Evolutionary conservation across 2,888 invertebrate species (phyloP), one percentile per base, ranked within the genome.

Genomic region (Synanthedon andrenaeformis): DNA sequence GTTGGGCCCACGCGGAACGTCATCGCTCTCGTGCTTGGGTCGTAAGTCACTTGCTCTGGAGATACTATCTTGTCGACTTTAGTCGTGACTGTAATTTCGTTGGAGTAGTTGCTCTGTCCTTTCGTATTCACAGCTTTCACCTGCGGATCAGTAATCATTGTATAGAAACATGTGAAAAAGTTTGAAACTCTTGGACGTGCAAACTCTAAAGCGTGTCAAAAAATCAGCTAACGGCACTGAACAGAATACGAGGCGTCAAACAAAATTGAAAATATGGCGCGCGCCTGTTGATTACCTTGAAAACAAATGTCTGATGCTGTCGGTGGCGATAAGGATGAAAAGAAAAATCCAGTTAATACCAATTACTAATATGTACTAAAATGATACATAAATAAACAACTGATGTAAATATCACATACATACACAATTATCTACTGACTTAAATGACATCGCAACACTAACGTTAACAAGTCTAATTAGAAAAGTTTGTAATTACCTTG

Each of bases 121-220:
- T 95, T 95, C 1, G 94, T 93, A 71, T 96, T 97, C 59, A 94
- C 90, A 0, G 96, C 96, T 81, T 95, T 95, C 56, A 94, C 92
- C 91, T 92, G 74, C 6, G 76, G 56, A n/a, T 28, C n/a, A 13
- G n/a, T 45, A n/a, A 45, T 13, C 4, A 14, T 51, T n/a, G 28
- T 51, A 51, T 10, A 17, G 19, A 10, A 49, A 42, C 11, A 52
- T 11, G 17, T 14, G 13, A 17, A 42, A 17, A 4, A 13, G 12
- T 45, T 42, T 19, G 14, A 23, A 23, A 11, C 35, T 48, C 28
- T 28, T 19, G 12, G 19, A 12, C 11, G 59, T 63, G 62, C 59
- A 54, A 53, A 62, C 61, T 62, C 62, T 60, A 62, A 74, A 70
- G 71, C 73, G 70, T 72, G 71, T 65, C 58, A 57, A 57, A 65